Evolutionary conservation across 2,797 vertebrate species (phyloP).

Genomic region (Xiphorhynchus erythropygius): DNA sequence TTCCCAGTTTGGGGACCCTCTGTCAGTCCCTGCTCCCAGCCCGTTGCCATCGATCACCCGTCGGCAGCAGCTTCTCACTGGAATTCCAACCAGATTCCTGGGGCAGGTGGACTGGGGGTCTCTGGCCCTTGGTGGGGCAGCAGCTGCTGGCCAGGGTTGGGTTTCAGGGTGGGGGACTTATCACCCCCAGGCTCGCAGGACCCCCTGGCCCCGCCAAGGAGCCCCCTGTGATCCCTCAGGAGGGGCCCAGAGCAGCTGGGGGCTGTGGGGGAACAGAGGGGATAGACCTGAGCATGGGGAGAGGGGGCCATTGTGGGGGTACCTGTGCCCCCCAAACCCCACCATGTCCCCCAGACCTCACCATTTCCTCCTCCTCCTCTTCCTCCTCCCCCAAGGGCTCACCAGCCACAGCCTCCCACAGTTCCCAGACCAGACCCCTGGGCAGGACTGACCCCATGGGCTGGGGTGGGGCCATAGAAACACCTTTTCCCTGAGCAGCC

Average conservation of each 20-base stretch:
- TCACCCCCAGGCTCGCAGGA: neutral
- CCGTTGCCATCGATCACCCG: rapidly evolving
- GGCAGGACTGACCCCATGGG: neutral
- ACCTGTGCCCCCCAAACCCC: neutral
- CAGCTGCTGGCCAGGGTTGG: neutral
- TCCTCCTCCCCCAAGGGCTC: neutral
- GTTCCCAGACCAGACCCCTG: neutral
- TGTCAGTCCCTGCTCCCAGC: too few species aligned
- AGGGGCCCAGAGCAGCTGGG: neutral
- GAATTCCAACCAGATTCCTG: neutral
- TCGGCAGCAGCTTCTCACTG: rapidly evolving
- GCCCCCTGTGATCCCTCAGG: neutral
- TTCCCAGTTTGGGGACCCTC: rapidly evolving
- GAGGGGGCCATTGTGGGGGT: neutral
- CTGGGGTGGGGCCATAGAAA: neutral
- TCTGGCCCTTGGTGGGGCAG: neutral
- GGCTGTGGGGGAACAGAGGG: neutral
- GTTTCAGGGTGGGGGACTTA: neutral
- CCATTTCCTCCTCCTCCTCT: neutral
- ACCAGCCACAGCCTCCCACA: neutral
- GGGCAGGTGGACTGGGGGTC: neutral
- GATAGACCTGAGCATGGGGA: neutral
- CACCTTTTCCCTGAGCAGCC: neutral
- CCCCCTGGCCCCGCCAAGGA: neutral
- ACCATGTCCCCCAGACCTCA: neutral